Base-by-base conservation (phyloP, 2,888 invertebrate species). In the Hydraecia micacea region DNA sequence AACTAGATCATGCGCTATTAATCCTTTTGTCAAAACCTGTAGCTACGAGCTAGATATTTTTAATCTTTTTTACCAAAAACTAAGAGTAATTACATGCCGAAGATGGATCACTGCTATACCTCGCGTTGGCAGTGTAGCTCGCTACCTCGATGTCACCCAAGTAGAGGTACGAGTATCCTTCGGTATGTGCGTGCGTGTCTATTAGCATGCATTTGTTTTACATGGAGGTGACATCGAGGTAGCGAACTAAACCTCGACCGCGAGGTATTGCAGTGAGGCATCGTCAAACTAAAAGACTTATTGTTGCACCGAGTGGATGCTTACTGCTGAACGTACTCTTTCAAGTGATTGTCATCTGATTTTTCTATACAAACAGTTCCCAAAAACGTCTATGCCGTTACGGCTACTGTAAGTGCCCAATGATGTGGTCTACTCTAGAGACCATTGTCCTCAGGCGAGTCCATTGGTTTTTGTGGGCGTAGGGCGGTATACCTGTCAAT, bases 401-500 rank as follows among this genome's bases (percentile, higher is more conserved):
- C 25, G 0, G 66, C 46, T 78, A 83, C 69, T 32, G 84, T 84
- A 84, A 83, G 75, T 83, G 65, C 55, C 63, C 63, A 77, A 78
- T 72, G 65, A 63, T 76, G 80, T 74, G 71, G 75, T 79, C 79
- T 25, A 55, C 55, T 69, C 25, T 76, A 77, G 66, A 55, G 72
- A 63, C 79, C 73, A 82, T 87, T 86, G 84, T 87, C 87, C 80
- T 32, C 70, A 42, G 86, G 82, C 78, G 4, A 67, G 86, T 82
- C 87, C 82, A 83, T 65, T 70, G 74, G 25, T 52, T n/a, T 11
- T n/a, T 11, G 88, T 89, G 76, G 89, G 89, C 78, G 89, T 71
- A 67, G 89, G 89, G 88, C 87, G 89, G 86, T 55, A n/a, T 58
- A 32, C 83, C 55, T 80, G 80, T 81, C 88, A 87, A 87, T 89